Conservation (phyloP, 2,797 vertebrate genomes). For the Neosalanx taihuensis region DNA sequence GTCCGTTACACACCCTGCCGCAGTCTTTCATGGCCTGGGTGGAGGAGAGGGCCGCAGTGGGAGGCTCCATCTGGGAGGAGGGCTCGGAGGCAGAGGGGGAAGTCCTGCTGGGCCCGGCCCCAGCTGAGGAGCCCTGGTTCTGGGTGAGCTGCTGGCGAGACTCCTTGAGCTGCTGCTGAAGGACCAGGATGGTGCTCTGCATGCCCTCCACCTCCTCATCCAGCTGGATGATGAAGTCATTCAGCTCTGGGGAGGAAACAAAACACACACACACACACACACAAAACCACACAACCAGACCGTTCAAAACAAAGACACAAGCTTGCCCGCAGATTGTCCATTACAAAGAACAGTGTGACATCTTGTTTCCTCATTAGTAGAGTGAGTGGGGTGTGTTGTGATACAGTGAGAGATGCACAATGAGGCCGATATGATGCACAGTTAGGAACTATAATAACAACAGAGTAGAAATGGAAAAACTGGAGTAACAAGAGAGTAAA, state of each 20-base stretch:
- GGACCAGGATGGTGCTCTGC: slow-evolving; percentile 96
- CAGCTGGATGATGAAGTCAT: slow-evolving; percentile 97
- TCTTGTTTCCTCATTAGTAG: too few relatives aligned
- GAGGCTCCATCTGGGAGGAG: slow-evolving; percentile 77
- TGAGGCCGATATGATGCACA: slow-evolving; percentile 93
- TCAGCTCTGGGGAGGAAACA: slow-evolving; percentile 76
- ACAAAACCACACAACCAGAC: background rate
- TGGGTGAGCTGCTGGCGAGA: slow-evolving; percentile 72
- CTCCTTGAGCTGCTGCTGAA: slow-evolving; percentile 93
- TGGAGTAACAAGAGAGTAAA: too few relatives aligned
- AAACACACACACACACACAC: slow-evolving; percentile 3
- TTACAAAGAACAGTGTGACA: too few relatives aligned
- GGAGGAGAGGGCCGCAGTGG: slow-evolving; percentile 69
- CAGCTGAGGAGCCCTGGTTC: slow-evolving; percentile 63
- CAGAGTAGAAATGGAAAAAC: background rate
- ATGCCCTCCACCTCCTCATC: slow-evolving; percentile 97
- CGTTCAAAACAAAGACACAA: background rate
- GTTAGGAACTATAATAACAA: background rate
- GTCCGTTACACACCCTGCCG: slow-evolving; percentile 91
- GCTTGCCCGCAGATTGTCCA: too few relatives aligned
- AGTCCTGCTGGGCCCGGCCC: slow-evolving; percentile 75
- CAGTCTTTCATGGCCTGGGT: slow-evolving; percentile 86
- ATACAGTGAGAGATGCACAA: slow-evolving; percentile 71
- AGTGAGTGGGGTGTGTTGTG: too few relatives aligned
- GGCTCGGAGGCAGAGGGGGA: slow-evolving; percentile 60